These are phyloP conservation scores for Drosophila stalkeri DNA, from an alignment of 2,888 invertebrate genomes.

Conservation along the genomic window DNA sequence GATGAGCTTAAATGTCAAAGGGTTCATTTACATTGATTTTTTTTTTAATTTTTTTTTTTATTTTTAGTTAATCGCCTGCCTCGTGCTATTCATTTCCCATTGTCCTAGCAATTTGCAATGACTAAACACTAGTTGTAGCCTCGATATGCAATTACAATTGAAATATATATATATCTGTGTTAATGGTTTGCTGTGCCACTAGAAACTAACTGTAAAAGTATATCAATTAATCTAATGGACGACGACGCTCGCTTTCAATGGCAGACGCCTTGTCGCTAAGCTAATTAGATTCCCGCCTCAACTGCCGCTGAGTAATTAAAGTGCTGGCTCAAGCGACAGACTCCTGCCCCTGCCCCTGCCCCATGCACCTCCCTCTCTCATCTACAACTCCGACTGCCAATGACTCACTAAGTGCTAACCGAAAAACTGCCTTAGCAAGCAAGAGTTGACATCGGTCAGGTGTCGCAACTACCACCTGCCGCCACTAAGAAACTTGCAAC, in stretches of 20 bases:
- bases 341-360: background rate
- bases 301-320: slow-evolving; percentile 63
- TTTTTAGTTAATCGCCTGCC: background rate
- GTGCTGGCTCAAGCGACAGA: slow-evolving; percentile 35
- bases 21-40: background rate
- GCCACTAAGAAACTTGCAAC: background rate
- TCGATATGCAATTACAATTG: slow-evolving; percentile 11
- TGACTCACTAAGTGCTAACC: slow-evolving; percentile 30
- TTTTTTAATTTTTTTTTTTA: background rate
- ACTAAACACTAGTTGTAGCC: background rate
- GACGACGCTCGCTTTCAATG: slow-evolving; percentile 49
- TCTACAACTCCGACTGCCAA: slow-evolving; percentile 13
- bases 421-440: slow-evolving; percentile 53
- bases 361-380: background rate
- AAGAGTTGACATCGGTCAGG: slow-evolving; percentile 10
- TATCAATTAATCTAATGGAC: slow-evolving; percentile 61
- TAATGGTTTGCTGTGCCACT: slow-evolving; percentile 2
- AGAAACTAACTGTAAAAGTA: background rate
- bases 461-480: background rate
- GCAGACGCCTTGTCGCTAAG: slow-evolving; percentile 34
- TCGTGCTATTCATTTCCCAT: background rate
- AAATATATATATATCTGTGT: slow-evolving; percentile 1
- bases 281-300: slow-evolving; percentile 72
- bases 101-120: background rate
- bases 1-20: background rate